Evolutionary conservation across 2,888 invertebrate species (phyloP), one percentile per base, ranked within the genome.

Genomic region (Odontocerum albicorne): DNA sequence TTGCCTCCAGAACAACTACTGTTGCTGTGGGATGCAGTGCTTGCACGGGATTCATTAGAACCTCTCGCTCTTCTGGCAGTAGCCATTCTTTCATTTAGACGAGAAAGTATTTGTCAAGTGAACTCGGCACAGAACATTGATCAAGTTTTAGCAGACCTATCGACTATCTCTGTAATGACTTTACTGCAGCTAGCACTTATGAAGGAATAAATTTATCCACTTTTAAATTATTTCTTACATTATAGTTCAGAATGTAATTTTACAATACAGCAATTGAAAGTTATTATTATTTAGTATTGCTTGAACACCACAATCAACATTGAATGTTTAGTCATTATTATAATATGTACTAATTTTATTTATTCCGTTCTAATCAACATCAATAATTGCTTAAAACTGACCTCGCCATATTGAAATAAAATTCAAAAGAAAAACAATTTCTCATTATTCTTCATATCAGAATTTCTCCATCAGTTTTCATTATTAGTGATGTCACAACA

Each of bases 31-130:
- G 97, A 97, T 71, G 79, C 95, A 64, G 79, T 83, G 58, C 79
- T 97, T 8, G 96, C 94, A 2, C 95, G 93, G 70, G 94, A 96
- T 70, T 92, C 94, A 4, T 72, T 96, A 55, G 95, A 96, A 72
- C 86, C 96, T 31, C 79, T 97, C 49, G 85, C 96, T 0, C 72
- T 93, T n/a, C 79, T 95, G 50, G 91, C 94, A 0, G 85, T 91
- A 32, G 85, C 90, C 12, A 91, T 95, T 64, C 73, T 95, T 19
- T 88, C 90, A 66, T 92, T 93, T 66, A 80, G 95, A 20, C 90
- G 89, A 67, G 90, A 92, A 65, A 93, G 92, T 71, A 78, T 94
- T 36, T 82, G 93, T 72, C 83, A 84, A 74, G 82, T 83, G 16
- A 80, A 81, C 61, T 88, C 87, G 0, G 72, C 90, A 51, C 89